phyloP scores from a whole-genome alignment of 23 tunicate genomes.

The Trididemnum miniatum region DNA sequence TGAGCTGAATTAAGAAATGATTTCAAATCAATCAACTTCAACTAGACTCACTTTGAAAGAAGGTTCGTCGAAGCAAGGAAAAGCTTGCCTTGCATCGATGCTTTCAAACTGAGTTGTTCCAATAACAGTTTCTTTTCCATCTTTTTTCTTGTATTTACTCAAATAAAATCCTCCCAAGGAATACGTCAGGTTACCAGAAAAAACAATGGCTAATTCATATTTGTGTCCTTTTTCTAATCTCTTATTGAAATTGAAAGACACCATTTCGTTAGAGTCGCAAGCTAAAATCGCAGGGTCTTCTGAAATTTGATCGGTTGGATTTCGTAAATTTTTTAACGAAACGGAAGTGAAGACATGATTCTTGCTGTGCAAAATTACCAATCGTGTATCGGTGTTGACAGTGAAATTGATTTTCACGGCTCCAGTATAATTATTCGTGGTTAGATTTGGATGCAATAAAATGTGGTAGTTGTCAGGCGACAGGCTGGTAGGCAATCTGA shows the following conservation, averaged over 20 bases:
- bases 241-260: slow-evolving; percentile 38
- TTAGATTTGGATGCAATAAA: slow-evolving; percentile 71
- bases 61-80: slow-evolving; percentile 98
- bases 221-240: slow-evolving; percentile 18
- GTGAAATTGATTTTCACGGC: slow-evolving; percentile 36
- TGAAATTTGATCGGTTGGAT: neutral
- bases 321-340: neutral
- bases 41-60: slow-evolving; percentile 60
- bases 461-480: slow-evolving; percentile 50
- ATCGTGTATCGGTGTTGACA: slow-evolving; percentile 19
- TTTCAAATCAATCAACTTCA: too few relatives aligned
- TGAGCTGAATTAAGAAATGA: too few relatives aligned
- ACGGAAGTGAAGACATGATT: slow-evolving; percentile 18
- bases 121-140: slow-evolving; percentile 60
- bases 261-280: slow-evolving; percentile 52
- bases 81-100: slow-evolving; percentile 75
- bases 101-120: slow-evolving; percentile 92
- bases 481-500: slow-evolving; percentile 54
- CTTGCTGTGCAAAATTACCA: slow-evolving; percentile 53
- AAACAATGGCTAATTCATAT: slow-evolving; percentile 43
- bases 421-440: slow-evolving; percentile 37
- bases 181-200: slow-evolving; percentile 53
- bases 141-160: slow-evolving; percentile 57
- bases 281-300: neutral
- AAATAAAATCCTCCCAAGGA: slow-evolving; percentile 78